Evolutionary conservation across 30 jellyfish, hydroid and myxozoan genomes (phyloP).

Genomic region (Sanderia malayensis): DNA sequence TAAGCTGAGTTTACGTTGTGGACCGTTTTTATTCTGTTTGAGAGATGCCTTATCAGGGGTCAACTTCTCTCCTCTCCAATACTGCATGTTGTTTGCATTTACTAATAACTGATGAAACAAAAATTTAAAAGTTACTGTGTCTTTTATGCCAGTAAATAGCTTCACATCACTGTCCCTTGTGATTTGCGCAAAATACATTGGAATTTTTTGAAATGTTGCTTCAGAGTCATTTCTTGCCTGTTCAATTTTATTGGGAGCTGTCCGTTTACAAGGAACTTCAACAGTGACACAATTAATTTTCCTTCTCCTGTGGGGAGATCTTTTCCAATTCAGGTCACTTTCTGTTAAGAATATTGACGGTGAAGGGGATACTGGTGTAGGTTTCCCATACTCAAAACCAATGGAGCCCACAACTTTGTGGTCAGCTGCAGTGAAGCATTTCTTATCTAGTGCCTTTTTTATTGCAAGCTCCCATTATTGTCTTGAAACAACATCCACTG

Average conservation of each 20-base stretch:
- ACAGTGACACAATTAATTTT: too few species aligned
- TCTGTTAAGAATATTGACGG: conserved; percentile 1
- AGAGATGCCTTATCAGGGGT: not conserved
- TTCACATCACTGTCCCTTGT: not conserved
- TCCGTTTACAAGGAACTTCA: too few species aligned
- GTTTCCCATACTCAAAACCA: too few species aligned
- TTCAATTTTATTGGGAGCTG: too few species aligned
- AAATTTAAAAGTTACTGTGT: not conserved
- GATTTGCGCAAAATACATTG: conserved; percentile 1
- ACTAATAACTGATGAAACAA: not conserved
- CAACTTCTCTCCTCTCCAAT: conserved; percentile 1
- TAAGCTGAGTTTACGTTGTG: not conserved
- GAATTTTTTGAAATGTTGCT: too few species aligned
- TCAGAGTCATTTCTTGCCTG: too few species aligned
- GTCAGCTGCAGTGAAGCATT: too few species aligned
- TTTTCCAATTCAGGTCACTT: conserved; percentile 7
- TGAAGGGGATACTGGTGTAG: conserved; percentile 7
- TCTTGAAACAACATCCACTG: too few species aligned
- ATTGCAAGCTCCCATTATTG: too few species aligned
- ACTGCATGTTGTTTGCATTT: not conserved
- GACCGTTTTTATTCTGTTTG: not conserved
- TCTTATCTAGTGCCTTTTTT: too few species aligned
- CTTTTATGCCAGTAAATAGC: not conserved
- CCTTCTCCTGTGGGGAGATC: not conserved
- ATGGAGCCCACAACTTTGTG: too few species aligned